Percentiles rank a stretch among this genome's conserved stretches.
These are phyloP conservation scores for Oscheius sp. DNA, from an alignment of 2,888 invertebrate species.

Conservation along the genomic window DNA sequence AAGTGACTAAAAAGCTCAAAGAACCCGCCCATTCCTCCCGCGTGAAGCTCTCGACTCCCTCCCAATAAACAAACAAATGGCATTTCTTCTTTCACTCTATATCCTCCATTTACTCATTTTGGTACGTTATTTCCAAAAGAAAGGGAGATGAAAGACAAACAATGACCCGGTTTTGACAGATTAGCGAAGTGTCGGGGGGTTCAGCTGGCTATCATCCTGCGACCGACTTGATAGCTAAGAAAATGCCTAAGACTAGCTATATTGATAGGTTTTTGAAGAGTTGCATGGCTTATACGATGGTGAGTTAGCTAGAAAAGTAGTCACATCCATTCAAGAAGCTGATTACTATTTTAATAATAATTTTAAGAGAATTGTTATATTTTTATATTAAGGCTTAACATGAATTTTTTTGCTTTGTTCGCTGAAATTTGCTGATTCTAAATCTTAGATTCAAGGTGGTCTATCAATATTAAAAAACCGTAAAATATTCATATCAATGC, in stretches of 20 bases:
- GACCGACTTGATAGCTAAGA: not conserved
- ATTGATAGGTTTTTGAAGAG: not conserved
- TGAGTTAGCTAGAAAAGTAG: not conserved
- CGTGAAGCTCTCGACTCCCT: conserved; percentile 20
- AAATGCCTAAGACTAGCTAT: not conserved
- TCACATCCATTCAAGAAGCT: too few relatives aligned
- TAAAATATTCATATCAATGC: too few relatives aligned
- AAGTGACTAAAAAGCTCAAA: not conserved
- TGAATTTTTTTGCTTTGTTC: too few relatives aligned
- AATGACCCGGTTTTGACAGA: not conserved
- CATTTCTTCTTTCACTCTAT: conserved; percentile 9
- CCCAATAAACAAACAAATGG: conserved; percentile 10
- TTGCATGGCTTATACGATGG: conserved; percentile 6
- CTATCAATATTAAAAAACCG: too few relatives aligned
- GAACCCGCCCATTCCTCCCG: not conserved
- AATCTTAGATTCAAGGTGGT: too few relatives aligned
- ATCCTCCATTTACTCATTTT: conserved; percentile 14
- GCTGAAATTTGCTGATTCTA: too few relatives aligned
- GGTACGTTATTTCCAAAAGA: conserved; percentile 2
- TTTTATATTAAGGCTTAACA: too few relatives aligned
- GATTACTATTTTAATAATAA: too few relatives aligned
- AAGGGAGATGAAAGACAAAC: conserved; percentile 8
- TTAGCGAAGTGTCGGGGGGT: not conserved
- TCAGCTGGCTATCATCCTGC: not conserved
- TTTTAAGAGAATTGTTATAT: too few relatives aligned